Conservation (phyloP, 2,113 vertebrate genomes). For the Macquaria ambigua region DNA sequence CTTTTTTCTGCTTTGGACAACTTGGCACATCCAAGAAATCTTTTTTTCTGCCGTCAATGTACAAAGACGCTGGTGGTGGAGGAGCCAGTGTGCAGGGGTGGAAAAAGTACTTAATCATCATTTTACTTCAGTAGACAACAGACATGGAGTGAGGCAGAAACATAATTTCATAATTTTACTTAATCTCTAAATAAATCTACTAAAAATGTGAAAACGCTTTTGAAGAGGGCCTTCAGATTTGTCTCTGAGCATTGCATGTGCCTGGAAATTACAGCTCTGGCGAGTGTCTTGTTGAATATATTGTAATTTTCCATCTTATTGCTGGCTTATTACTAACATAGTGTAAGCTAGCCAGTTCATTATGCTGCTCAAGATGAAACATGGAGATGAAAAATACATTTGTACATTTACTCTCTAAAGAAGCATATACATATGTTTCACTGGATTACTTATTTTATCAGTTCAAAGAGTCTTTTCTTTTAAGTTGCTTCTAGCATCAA, state of each 20-base stretch:
- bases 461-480: conserved; percentile 38
- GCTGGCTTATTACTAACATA: not conserved
- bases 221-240: conserved; percentile 9
- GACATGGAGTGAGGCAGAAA: not conserved
- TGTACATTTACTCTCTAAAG: conserved; percentile 21
- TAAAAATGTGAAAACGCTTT: conserved; percentile 22
- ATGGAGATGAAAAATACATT: conserved; percentile 44
- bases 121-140: no score
- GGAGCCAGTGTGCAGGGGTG: not conserved
- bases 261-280: conserved; percentile 22
- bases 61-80: not conserved
- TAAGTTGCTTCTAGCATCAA: conserved; percentile 36
- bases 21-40: not conserved
- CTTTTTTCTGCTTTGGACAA: conserved; percentile 2
- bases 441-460: conserved; percentile 33
- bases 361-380: conserved; percentile 44
- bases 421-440: conserved; percentile 26
- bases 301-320: conserved; percentile 29
- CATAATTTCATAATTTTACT: not conserved
- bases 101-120: not conserved
- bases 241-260: conserved; percentile 29
- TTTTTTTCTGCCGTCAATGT: not conserved
- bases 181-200: conserved; percentile 9
- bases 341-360: conserved; percentile 28
- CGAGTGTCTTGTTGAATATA: conserved; percentile 24